A percentile compares a stretch with the other conserved stretches of the same genome.
Evolutionary conservation across 2,888 invertebrate genomes (phyloP).

Genomic region (Thalpophila matura): DNA sequence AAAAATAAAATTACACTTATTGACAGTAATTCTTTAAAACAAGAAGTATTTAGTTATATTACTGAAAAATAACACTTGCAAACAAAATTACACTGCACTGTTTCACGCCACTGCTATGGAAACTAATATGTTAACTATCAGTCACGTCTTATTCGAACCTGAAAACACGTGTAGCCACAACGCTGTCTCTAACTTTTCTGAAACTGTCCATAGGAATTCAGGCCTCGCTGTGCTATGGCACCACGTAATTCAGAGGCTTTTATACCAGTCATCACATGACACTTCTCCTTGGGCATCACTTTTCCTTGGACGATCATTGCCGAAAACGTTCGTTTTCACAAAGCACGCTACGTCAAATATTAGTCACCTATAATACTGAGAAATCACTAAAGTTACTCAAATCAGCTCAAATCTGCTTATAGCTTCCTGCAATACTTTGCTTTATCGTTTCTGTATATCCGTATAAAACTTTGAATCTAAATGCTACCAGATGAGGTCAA

Average conservation of each 20-base stretch:
- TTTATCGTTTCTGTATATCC: no score
- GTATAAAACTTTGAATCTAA: no score
- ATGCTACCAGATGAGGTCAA: constrained; percentile 24
- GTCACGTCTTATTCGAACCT: constrained; percentile 8
- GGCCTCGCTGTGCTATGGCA: not conserved
- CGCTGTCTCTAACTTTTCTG: constrained; percentile 33
- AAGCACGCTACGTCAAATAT: not conserved
- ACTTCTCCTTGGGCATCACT: constrained; percentile 17
- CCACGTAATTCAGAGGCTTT: constrained; percentile 4
- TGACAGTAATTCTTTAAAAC: not conserved
- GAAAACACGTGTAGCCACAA: constrained; percentile 19
- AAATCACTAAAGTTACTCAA: not conserved
- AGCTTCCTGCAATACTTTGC: not conserved
- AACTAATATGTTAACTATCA: constrained; percentile 3
- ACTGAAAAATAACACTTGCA: not conserved
- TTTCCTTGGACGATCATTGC: constrained; percentile 2
- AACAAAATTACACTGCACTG: not conserved
- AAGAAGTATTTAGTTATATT: no score
- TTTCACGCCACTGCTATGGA: not conserved
- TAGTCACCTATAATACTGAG: no score
- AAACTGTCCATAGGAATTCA: constrained; percentile 8
- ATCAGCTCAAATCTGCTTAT: not conserved
- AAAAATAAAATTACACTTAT: not conserved
- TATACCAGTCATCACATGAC: constrained; percentile 10
- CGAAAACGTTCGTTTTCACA: not conserved